Evolutionary conservation across 2,888 invertebrate genomes (phyloP).

Genomic region (Callyntrura sp.): DNA sequence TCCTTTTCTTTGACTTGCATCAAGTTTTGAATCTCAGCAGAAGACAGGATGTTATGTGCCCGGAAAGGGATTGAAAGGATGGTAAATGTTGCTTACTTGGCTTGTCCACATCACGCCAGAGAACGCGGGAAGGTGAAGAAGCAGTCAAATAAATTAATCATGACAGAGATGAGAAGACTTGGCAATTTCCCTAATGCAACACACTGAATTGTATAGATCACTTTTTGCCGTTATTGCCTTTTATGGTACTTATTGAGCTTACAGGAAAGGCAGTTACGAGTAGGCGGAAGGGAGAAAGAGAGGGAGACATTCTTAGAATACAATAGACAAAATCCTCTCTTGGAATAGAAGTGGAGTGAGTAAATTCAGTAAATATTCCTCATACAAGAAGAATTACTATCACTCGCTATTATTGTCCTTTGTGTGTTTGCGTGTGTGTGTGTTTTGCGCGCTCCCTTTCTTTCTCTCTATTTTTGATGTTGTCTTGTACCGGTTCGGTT

Average conservation of each 20-base stretch:
- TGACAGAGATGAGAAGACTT: constrained; percentile 75
- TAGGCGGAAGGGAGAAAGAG: neutral
- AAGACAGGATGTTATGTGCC: neutral
- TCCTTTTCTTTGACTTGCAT: constrained; percentile 33
- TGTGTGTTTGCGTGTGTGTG: neutral
- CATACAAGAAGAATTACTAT: constrained; percentile 16
- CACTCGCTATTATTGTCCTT: constrained; percentile 23
- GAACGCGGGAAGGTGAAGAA: constrained; percentile 68
- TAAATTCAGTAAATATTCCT: constrained; percentile 40
- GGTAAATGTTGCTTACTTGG: constrained; percentile 11
- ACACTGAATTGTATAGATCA: constrained; percentile 74
- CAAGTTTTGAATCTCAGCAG: constrained; percentile 68
- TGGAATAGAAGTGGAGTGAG: constrained; percentile 16
- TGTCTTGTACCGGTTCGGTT: constrained; percentile 31
- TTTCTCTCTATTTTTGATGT: constrained; percentile 2
- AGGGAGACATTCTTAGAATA: constrained; percentile 25
- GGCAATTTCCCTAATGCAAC: constrained; percentile 78
- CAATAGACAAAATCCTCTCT: constrained; percentile 35
- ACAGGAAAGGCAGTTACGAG: constrained; percentile 2
- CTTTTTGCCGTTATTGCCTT: constrained; percentile 70
- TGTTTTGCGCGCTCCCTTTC: neutral
- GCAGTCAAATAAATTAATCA: constrained; percentile 78
- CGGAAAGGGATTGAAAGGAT: neutral
- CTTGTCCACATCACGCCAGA: constrained; percentile 41
- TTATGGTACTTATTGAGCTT: constrained; percentile 23